These are phyloP conservation scores for Cotesia chilonis DNA, from an alignment of 1,140 invertebrate genomes.

Conservation along the genomic window DNA sequence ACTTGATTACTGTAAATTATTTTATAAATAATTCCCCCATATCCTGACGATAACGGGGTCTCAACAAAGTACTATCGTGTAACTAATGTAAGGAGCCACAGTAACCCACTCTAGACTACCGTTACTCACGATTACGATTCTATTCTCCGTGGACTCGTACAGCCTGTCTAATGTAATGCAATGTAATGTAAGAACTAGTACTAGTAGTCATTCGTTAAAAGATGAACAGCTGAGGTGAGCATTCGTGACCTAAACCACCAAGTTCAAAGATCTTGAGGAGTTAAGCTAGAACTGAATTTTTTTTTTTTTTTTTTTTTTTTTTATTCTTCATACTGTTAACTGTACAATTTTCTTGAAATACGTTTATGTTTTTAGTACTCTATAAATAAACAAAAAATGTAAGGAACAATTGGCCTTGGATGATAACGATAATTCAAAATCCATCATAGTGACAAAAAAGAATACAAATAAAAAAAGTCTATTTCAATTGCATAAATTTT, in stretches of 20 bases:
- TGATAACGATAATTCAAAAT: too few relatives aligned
- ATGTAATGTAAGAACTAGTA: neutral
- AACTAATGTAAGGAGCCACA: slow-evolving; percentile 39
- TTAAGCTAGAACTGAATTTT: neutral
- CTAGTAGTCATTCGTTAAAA: neutral
- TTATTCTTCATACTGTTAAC: too few relatives aligned
- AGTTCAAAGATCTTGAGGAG: neutral
- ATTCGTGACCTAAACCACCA: slow-evolving; percentile 1
- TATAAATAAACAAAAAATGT: too few relatives aligned
- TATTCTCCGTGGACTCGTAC: slow-evolving; percentile 20
- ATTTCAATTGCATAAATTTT: too few relatives aligned
- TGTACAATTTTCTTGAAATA: too few relatives aligned
- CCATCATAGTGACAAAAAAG: too few relatives aligned
- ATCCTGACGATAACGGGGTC: slow-evolving; percentile 37
- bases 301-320: too few relatives aligned
- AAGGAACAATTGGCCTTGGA: too few relatives aligned
- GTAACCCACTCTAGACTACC: slow-evolving; percentile 45
- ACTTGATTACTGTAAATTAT: too few relatives aligned
- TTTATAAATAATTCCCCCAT: neutral
- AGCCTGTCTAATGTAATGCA: too few relatives aligned
- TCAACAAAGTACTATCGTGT: slow-evolving; percentile 18
- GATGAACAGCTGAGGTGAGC: slow-evolving; percentile 12
- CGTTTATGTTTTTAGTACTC: too few relatives aligned
- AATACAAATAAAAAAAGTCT: too few relatives aligned
- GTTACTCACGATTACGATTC: slow-evolving; percentile 36